These are phyloP conservation scores for Nephrotoma appendiculata DNA, from an alignment of 2,888 invertebrate genomes.

Conservation along the genomic window DNA sequence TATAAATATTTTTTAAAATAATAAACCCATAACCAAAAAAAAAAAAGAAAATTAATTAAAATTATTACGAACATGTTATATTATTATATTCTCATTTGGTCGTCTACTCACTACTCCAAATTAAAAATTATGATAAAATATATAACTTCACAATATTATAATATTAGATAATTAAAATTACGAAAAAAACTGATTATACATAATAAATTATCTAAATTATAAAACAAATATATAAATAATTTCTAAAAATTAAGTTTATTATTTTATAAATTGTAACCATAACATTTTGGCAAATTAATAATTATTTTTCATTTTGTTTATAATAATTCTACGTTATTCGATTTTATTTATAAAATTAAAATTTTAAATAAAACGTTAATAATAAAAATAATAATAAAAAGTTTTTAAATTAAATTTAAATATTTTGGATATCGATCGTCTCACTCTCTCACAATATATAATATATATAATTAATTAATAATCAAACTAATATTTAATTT, in stretches of 20 bases:
- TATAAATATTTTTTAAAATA: not conserved
- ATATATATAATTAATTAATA: not conserved
- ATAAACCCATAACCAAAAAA: not conserved
- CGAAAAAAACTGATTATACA: not conserved
- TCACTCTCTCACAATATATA: not conserved
- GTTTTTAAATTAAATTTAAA: not conserved
- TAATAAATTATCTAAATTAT: not conserved
- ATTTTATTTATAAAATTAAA: not conserved
- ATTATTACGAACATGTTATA: not conserved
- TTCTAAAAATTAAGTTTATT: not conserved
- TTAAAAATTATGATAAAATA: not conserved
- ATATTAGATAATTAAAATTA: not conserved
- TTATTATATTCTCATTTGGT: not conserved
- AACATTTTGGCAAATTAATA: not conserved
- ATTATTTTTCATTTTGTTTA: not conserved
- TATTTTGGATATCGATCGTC: not conserved
- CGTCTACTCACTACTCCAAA: not conserved
- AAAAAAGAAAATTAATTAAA: not conserved
- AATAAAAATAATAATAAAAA: not conserved
- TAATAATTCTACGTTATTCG: not conserved
- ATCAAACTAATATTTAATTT: not conserved
- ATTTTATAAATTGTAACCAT: not conserved
- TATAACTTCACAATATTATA: not conserved
- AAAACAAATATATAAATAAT: not conserved
- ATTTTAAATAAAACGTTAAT: not conserved